Percentiles rank a stretch among this genome's conserved stretches.
Evolutionary conservation across 2,888 invertebrate genomes (phyloP).

Genomic region (Camptogramma bilineatum): DNA sequence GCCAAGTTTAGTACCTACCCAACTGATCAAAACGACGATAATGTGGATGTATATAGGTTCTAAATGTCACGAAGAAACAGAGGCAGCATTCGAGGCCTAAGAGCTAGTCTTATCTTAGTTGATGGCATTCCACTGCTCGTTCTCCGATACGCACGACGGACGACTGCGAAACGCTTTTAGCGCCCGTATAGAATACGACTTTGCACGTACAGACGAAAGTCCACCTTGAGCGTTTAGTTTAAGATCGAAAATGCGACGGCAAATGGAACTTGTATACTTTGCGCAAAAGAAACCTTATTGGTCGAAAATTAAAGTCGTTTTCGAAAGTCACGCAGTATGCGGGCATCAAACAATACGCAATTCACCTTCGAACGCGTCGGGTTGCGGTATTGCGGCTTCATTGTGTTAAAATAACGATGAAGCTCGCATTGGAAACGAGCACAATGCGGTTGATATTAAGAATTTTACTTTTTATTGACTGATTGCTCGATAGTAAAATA

Average conservation of each 20-base stretch:
- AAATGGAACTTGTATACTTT: conserved; percentile 47
- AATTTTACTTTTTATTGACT: conserved; percentile 61
- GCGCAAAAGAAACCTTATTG: conserved; percentile 79
- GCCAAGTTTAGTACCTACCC: conserved; percentile 24
- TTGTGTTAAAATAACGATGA: conserved; percentile 83
- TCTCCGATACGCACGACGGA: conserved; percentile 81
- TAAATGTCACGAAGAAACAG: conserved; percentile 63
- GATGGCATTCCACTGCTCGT: conserved; percentile 82
- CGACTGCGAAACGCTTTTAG: conserved; percentile 85
- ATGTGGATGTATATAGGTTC: conserved; percentile 56
- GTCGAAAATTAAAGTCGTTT: conserved; percentile 77
- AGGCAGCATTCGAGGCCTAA: conserved; percentile 62
- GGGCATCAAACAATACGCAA: conserved; percentile 84
- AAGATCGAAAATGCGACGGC: conserved; percentile 53
- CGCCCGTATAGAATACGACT: conserved; percentile 70
- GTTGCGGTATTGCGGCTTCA: conserved; percentile 85
- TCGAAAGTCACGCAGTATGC: conserved; percentile 78
- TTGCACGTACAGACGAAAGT: conserved; percentile 44
- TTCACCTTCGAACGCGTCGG: conserved; percentile 84
- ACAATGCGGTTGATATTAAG: conserved; percentile 70
- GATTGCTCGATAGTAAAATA: conserved; percentile 46
- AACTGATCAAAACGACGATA: conserved; percentile 43
- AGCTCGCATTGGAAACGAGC: conserved; percentile 74
- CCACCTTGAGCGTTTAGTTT: conserved; percentile 44
- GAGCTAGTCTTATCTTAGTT: conserved; percentile 79